Conservation (phyloP, 2,113 vertebrate genomes). For the Engraulis encrasicolus region DNA sequence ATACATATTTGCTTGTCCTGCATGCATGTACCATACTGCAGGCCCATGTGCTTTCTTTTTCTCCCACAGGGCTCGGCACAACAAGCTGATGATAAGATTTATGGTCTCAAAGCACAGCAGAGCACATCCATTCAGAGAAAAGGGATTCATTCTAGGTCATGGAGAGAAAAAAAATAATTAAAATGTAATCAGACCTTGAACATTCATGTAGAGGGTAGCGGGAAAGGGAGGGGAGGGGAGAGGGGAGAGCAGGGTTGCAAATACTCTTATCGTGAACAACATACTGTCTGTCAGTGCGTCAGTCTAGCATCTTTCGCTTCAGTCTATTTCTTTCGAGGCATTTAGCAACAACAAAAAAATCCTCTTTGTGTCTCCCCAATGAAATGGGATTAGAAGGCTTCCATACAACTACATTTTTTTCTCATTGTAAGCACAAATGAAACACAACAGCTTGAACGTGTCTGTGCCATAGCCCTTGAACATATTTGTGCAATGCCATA, state of each 20-base stretch:
- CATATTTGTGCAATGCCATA: background rate
- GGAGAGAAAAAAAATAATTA: background rate
- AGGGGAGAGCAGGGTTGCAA: background rate
- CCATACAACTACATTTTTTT: constrained; percentile 1
- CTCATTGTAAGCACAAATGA: background rate
- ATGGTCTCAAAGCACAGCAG: background rate
- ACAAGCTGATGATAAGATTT: background rate
- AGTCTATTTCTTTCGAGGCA: constrained; percentile 9
- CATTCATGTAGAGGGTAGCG: too few species aligned
- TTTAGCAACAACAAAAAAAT: constrained; percentile 11
- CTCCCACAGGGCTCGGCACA: background rate
- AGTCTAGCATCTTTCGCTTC: constrained; percentile 3
- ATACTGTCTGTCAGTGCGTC: constrained; percentile 10
- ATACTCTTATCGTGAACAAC: background rate
- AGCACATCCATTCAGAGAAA: constrained; percentile 2
- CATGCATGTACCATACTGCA: too few species aligned
- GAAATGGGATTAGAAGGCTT: constrained; percentile 5
- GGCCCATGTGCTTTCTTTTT: background rate
- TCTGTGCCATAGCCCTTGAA: background rate
- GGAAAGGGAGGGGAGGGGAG: background rate
- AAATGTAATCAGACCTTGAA: background rate
- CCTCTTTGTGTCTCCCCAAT: constrained; percentile 4
- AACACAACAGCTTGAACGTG: background rate
- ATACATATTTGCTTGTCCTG: background rate
- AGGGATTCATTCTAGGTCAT: constrained; percentile 13